These are phyloP conservation scores for Noctua pronuba DNA, from an alignment of 2,888 invertebrate genomes.

Conservation along the genomic window DNA sequence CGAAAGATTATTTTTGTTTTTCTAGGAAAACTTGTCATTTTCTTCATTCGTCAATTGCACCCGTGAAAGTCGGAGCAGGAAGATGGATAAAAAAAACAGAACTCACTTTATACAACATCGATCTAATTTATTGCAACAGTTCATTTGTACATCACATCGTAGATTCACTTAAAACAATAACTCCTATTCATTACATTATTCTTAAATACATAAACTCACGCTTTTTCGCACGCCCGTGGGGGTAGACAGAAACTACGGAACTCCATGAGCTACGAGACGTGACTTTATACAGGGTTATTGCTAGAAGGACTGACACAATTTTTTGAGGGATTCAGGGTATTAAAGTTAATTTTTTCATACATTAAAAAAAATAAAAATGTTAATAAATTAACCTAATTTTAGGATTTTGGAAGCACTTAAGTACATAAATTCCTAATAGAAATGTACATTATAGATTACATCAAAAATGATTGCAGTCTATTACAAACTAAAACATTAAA, in stretches of 20 bases:
- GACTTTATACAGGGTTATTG: background rate
- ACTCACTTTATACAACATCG: slow-evolving; percentile 42
- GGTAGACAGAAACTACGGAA: background rate
- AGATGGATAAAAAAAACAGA: background rate
- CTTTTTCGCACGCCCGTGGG: background rate
- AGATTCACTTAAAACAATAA: slow-evolving; percentile 32
- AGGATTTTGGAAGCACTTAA: background rate
- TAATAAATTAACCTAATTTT: background rate
- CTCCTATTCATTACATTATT: slow-evolving; percentile 29
- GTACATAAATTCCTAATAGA: background rate
- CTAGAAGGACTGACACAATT: background rate
- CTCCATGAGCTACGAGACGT: background rate
- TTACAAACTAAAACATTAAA: background rate
- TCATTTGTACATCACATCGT: slow-evolving; percentile 48
- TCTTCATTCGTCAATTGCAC: background rate
- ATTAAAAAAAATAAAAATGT: background rate
- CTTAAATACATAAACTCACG: background rate
- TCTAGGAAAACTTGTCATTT: background rate
- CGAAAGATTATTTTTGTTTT: background rate
- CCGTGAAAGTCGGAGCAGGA: background rate
- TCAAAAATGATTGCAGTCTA: background rate
- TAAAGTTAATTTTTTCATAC: no score
- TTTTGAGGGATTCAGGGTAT: background rate
- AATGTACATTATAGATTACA: background rate
- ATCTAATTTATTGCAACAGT: slow-evolving; percentile 57